Conservation (phyloP, 2,888 invertebrate genomes). For the Oscheius onirici region DNA sequence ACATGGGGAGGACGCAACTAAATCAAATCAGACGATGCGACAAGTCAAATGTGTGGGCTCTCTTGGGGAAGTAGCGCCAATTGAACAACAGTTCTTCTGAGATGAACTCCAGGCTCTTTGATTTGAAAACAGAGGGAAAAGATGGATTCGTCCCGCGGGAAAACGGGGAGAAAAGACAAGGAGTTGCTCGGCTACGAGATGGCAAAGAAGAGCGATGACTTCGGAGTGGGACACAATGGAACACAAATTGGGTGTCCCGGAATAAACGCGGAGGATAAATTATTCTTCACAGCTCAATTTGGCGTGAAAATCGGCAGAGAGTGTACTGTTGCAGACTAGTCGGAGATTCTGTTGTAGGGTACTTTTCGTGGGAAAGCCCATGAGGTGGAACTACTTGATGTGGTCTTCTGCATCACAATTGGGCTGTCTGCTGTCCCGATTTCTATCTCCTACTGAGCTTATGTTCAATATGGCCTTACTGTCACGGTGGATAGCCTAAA, state of each 20-base stretch:
- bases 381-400: too few relatives aligned
- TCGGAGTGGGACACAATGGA: not conserved
- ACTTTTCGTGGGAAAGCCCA: too few relatives aligned
- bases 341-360: too few relatives aligned
- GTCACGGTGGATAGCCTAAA: too few relatives aligned
- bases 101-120: not conserved
- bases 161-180: not conserved
- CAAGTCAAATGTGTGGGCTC: slow-evolving; percentile 24
- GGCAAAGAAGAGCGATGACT: not conserved
- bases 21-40: slow-evolving; percentile 29
- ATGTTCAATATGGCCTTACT: too few relatives aligned
- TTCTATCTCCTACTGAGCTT: too few relatives aligned
- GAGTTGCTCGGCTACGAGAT: not conserved
- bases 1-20: slow-evolving; percentile 12
- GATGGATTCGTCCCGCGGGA: slow-evolving; percentile 9
- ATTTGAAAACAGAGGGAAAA: not conserved
- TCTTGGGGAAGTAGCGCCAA: not conserved
- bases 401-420: too few relatives aligned
- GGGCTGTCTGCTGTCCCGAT: too few relatives aligned
- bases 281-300: not conserved
- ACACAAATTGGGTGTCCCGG: not conserved
- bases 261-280: not conserved
- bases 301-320: not conserved
- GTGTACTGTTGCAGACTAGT: too few relatives aligned
- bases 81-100: slow-evolving; percentile 8